Conservation (phyloP, 2,797 vertebrate species). For the Varecia variegata region DNA sequence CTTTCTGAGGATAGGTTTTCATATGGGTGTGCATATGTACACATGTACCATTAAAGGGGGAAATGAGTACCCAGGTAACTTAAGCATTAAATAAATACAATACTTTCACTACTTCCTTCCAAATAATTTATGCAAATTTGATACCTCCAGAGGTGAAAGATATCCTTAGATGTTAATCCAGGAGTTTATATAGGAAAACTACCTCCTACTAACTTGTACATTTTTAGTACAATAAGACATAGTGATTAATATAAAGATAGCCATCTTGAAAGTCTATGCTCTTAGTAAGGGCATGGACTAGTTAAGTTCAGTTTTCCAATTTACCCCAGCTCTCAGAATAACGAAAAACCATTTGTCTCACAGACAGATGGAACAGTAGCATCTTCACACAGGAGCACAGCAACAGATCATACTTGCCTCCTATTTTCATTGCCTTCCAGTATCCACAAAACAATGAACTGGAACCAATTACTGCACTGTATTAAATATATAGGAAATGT, state of each 20-base stretch:
- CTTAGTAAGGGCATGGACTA: background rate
- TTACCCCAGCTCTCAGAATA: background rate
- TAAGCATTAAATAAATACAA: slow-evolving; percentile 10
- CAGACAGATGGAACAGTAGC: background rate
- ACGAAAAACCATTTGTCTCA: background rate
- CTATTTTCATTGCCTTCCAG: slow-evolving; percentile 1
- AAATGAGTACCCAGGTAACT: background rate
- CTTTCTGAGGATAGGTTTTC: background rate
- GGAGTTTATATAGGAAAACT: slow-evolving; percentile 7
- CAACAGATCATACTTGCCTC: background rate
- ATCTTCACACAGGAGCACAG: background rate
- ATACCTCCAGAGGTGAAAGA: background rate
- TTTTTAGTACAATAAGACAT: background rate
- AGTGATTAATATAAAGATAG: background rate
- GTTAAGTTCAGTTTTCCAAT: background rate
- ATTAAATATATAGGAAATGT: background rate
- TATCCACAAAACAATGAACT: background rate
- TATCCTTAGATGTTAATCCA: slow-evolving; percentile 11
- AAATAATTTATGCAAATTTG: background rate
- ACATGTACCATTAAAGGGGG: background rate
- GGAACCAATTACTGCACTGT: background rate
- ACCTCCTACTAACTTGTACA: background rate
- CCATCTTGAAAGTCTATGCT: background rate
- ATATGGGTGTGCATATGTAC: background rate
- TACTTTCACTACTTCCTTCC: background rate